phyloP scores from a whole-genome alignment of 2,113 vertebrate genomes.

The Shinisaurus crocodilurus region DNA sequence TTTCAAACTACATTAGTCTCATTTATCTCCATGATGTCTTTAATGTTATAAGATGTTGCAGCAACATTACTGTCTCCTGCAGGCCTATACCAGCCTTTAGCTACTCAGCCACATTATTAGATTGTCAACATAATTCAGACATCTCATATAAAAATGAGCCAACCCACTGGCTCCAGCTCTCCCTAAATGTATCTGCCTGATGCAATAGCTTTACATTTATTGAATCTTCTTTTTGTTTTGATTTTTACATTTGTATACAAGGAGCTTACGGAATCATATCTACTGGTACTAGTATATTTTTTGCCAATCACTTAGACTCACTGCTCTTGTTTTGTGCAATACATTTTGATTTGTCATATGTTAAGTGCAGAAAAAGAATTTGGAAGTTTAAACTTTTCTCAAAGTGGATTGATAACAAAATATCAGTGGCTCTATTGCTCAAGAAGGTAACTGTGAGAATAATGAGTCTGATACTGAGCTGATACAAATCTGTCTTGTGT shows the following conservation, averaged over 20 bases:
- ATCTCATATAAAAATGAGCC: conserved; percentile 66
- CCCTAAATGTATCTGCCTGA: conserved; percentile 67
- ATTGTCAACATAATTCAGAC: conserved; percentile 80
- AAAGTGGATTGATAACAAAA: conserved; percentile 17
- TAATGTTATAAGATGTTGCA: conserved; percentile 75
- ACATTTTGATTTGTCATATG: background rate
- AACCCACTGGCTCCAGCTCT: conserved; percentile 62
- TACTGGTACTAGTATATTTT: conserved; percentile 28
- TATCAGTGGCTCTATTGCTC: background rate
- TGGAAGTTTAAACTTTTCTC: background rate
- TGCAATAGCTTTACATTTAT: conserved; percentile 64
- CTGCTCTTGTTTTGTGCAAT: background rate
- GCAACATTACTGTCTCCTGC: conserved; percentile 70
- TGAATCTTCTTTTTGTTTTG: background rate
- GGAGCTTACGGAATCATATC: conserved; percentile 25
- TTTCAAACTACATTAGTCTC: conserved; percentile 75
- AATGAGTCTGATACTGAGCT: background rate
- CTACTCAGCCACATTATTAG: conserved; percentile 75
- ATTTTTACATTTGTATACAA: conserved; percentile 16
- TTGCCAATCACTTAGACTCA: conserved; percentile 5
- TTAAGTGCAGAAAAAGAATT: background rate
- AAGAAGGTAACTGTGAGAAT: background rate
- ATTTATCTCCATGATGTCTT: conserved; percentile 79
- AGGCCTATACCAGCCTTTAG: conserved; percentile 74
- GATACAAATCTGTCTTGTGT: rapidly evolving